phyloP scores from a whole-genome alignment of 2,888 invertebrate species.

The Lasioglossum marginatum region DNA sequence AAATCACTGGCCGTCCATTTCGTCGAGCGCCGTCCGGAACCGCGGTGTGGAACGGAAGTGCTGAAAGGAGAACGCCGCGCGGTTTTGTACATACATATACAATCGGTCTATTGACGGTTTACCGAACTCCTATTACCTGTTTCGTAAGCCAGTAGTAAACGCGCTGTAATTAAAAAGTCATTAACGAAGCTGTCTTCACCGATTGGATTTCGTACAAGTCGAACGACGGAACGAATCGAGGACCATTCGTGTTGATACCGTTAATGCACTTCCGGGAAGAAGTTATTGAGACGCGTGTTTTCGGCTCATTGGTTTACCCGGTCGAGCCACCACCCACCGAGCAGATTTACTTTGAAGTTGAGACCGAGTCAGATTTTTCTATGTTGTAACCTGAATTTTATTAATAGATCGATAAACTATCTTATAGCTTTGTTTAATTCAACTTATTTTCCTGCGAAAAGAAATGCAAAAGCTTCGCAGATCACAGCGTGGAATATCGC shows the following conservation, averaged over 20 bases:
- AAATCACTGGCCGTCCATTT: slow-evolving; percentile 41
- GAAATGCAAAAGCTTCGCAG: not conserved
- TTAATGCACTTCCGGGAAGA: not conserved
- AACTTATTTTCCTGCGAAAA: not conserved
- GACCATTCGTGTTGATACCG: not conserved
- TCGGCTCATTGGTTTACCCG: not conserved
- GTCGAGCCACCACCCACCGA: not conserved
- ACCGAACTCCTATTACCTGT: not conserved
- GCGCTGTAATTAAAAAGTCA: not conserved
- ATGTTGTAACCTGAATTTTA: not conserved
- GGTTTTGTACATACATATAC: not conserved
- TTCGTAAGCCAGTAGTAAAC: slow-evolving; percentile 3
- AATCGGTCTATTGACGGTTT: slow-evolving; percentile 4
- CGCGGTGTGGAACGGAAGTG: slow-evolving; percentile 33
- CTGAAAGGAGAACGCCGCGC: slow-evolving; percentile 13
- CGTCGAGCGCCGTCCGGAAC: slow-evolving; percentile 27
- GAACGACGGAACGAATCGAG: not conserved
- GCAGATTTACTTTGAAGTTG: too few species aligned
- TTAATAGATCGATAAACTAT: not conserved
- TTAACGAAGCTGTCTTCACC: not conserved
- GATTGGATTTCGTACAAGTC: not conserved
- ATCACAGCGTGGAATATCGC: not conserved
- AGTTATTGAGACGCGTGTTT: not conserved
- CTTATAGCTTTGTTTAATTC: not conserved
- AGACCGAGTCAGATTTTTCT: not conserved